phyloP scores from a whole-genome alignment of 2,113 vertebrate genomes.

The Chloroceryle aenea region DNA sequence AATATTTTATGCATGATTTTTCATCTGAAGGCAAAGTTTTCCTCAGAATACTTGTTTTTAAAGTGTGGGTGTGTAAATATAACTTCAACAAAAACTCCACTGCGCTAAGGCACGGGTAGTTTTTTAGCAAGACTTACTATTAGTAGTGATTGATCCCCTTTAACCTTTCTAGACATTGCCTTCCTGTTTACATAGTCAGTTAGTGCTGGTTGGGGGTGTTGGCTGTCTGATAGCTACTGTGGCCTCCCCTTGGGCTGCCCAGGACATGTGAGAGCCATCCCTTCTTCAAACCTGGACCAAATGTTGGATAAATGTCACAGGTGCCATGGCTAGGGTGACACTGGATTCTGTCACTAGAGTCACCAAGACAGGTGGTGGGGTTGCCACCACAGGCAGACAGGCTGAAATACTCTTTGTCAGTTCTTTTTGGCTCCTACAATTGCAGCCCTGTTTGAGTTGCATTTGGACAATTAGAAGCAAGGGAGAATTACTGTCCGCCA shows the following conservation, averaged over 20 bases:
- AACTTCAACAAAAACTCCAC: not conserved
- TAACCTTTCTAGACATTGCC: not conserved
- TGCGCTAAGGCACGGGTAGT: not conserved
- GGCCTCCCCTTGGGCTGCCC: not conserved
- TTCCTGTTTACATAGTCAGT: not conserved
- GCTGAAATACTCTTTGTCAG: not conserved
- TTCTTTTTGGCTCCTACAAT: not conserved
- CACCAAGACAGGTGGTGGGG: rapidly evolving
- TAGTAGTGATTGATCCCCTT: not conserved
- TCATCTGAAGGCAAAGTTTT: not conserved
- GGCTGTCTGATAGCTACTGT: not conserved
- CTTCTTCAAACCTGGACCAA: not conserved
- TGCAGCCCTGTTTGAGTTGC: not conserved
- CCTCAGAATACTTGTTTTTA: not conserved
- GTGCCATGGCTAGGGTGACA: not conserved
- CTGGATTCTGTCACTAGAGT: not conserved
- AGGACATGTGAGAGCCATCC: not conserved
- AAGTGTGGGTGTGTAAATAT: not conserved
- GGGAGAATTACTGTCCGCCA: not conserved
- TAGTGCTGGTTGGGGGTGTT: not conserved
- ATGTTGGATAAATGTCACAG: not conserved
- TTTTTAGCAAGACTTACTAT: not conserved
- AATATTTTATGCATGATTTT: not conserved
- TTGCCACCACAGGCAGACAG: not conserved
- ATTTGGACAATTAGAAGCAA: not conserved